Conservation (phyloP, 2,888 invertebrate genomes). For the Cepaea hortensis region DNA sequence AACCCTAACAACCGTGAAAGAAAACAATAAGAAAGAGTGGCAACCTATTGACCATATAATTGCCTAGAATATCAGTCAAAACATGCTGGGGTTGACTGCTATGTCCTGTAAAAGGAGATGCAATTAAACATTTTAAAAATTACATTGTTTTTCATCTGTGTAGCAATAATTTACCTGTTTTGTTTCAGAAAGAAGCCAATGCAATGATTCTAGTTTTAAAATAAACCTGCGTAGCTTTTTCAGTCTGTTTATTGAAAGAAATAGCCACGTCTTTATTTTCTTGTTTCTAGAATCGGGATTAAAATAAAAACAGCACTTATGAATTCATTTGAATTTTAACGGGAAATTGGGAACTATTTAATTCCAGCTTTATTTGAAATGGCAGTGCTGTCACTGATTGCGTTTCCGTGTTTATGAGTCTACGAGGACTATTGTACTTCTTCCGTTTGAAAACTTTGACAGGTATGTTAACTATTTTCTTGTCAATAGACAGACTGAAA, state of each 20-base stretch:
- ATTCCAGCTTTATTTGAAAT: slow-evolving; percentile 16
- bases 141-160: no score
- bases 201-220: neutral
- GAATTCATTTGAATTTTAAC: neutral
- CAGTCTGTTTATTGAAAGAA: slow-evolving; percentile 24
- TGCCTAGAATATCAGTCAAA: no score
- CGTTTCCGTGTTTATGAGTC: neutral
- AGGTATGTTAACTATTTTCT: slow-evolving; percentile 19
- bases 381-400: slow-evolving; percentile 10
- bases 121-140: no score
- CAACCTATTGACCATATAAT: no score
- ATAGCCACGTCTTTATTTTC: neutral
- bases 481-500: slow-evolving; percentile 37
- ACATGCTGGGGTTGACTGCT: no score
- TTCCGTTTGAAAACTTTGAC: neutral
- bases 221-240: neutral
- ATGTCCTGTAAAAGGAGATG: no score
- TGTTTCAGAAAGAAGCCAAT: neutral
- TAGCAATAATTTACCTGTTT: neutral
- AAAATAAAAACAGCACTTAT: neutral
- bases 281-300: neutral
- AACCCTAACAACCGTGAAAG: no score
- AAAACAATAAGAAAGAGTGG: no score
- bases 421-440: slow-evolving; percentile 2
- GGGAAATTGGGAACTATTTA: slow-evolving; percentile 8